Base-by-base conservation (phyloP, 2,797 vertebrate species). In the Arrhamphus sclerolepis region DNA sequence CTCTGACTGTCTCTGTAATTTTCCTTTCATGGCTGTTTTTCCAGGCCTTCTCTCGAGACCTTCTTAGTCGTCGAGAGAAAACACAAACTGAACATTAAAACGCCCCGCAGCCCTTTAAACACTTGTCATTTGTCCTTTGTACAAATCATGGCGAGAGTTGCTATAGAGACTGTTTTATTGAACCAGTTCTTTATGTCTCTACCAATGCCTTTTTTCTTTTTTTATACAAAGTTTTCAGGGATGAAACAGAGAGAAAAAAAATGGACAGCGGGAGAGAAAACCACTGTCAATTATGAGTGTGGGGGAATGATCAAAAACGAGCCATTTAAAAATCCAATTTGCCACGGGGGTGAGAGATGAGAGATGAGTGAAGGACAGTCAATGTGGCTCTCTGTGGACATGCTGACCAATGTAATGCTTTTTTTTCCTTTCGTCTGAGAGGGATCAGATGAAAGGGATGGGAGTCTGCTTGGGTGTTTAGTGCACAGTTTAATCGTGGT, bases 71-170 rank as follows among this genome's bases (percentile, higher is more conserved):
- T 77, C 57, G 46, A 86, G 76, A 88, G 77, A 83, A 77, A 46
- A 78, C 78, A 81, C 75, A 84, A 84, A 82, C 71, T 54, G 53
- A 86, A 77, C 87, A 89, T 89, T 81, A 83, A 86, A 88, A 87
- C 46, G n/a, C 84, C 88, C 86, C 31, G 50, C 82, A 77, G 87
- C 77, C 81, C 74, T 89, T 89, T 87, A 88, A 88, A 88, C 89
- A 85, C 79, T 89, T 83, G 88, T 88, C 87, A 84, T 88, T 88
- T 88, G 77, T 87, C 84, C 84, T 89, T 87, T 89, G 79, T 84
- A 70, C 63, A 55, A 90, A 89, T 84, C 80, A 73, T 69, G 73
- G 73, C 26, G 7, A 78, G 82, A 81, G 87, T 90, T 87, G 78
- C 88, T 86, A 86, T 85, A 82, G 87, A 85, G 80, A 89, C 78